phyloP scores from a whole-genome alignment of 2,113 vertebrate species.

The Microcebus jonahi region DNA sequence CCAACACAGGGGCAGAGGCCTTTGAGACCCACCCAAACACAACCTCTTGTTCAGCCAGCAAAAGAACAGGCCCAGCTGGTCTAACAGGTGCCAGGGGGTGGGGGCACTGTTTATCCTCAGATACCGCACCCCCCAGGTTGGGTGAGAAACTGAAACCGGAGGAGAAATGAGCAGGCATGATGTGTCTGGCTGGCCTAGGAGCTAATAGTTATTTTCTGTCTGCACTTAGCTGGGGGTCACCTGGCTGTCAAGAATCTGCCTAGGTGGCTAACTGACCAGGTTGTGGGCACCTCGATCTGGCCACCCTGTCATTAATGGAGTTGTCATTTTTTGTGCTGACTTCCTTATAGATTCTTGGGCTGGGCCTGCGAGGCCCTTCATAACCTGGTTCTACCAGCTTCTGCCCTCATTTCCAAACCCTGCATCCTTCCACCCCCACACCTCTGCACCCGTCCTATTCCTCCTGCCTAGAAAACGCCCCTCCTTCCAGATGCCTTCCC shows the following conservation, averaged over 20 bases:
- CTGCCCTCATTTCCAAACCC: not conserved
- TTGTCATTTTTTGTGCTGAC: not conserved
- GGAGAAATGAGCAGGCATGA: not conserved
- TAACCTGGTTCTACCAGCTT: not conserved
- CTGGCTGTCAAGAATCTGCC: not conserved
- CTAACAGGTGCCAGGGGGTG: no score
- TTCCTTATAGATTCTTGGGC: no score
- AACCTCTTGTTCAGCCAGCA: not conserved
- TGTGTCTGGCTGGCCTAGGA: not conserved
- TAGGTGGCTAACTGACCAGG: not conserved
- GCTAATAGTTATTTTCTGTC: not conserved
- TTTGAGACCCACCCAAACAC: not conserved
- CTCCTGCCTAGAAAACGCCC: not conserved
- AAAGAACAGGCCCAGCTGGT: not conserved
- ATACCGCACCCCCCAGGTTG: accelerated
- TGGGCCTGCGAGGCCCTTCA: not conserved
- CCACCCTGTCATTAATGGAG: not conserved
- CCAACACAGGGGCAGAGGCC: not conserved
- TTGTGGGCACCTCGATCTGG: not conserved
- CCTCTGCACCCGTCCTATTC: not conserved
- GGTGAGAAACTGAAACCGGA: not conserved
- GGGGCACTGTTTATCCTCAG: not conserved
- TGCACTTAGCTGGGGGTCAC: not conserved
- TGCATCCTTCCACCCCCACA: no score
- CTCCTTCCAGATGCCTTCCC: not conserved